Evolutionary conservation across 2,113 vertebrate species (phyloP).

Genomic region (Elephantulus edwardii): DNA sequence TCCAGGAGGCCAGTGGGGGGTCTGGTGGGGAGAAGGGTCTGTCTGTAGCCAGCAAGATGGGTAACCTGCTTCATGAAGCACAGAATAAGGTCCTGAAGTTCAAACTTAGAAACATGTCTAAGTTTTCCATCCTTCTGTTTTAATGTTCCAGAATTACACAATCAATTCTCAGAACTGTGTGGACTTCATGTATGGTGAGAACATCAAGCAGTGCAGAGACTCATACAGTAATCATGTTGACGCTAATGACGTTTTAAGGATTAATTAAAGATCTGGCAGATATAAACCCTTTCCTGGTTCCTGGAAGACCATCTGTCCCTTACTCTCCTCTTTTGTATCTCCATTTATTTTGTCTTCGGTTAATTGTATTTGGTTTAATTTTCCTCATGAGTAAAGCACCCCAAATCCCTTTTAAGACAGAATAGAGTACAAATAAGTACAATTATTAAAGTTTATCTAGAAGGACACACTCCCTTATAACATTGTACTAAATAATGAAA

Average conservation of each 20-base stretch:
- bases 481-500: not conserved
- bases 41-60: not conserved
- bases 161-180: not conserved
- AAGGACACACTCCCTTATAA: conserved; percentile 17
- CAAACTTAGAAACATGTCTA: not conserved
- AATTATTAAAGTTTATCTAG: not conserved
- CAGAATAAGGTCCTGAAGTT: not conserved
- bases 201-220: not conserved
- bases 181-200: not conserved
- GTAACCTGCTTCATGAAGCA: not conserved
- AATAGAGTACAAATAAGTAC: not conserved
- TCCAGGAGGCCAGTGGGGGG: no score
- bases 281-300: not conserved
- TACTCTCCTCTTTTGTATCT: conserved; percentile 14
- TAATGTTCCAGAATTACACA: not conserved
- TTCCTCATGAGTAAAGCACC: not conserved
- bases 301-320: not conserved
- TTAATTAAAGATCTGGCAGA: not conserved
- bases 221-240: not conserved
- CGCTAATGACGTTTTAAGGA: not conserved
- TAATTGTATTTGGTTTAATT: not conserved
- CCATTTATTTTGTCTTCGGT: not conserved
- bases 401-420: conserved; percentile 29
- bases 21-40: not conserved
- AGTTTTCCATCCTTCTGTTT: not conserved